Percentiles rank a stretch among this genome's conserved stretches.
phyloP scores from a whole-genome alignment of 2,797 vertebrate species.

The Lithobates sylvaticus region DNA sequence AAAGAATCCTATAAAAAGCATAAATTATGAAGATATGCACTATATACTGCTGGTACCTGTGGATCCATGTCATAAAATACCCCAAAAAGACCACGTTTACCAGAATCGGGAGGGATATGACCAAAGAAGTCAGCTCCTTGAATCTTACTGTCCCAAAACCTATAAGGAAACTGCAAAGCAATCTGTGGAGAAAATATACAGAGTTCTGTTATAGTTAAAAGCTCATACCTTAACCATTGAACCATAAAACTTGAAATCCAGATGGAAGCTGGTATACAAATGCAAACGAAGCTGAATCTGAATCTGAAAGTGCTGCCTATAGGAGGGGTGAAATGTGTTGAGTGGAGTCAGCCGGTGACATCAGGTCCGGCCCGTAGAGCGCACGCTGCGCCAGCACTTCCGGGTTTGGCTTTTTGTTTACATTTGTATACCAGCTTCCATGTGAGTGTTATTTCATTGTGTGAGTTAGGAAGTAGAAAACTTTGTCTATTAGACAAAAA shows the following conservation, averaged over 20 bases:
- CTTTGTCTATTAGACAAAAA: too few relatives aligned
- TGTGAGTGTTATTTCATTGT: too few relatives aligned
- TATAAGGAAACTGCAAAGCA: conserved; percentile 91
- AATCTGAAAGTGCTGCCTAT: too few relatives aligned
- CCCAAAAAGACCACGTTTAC: conserved; percentile 91
- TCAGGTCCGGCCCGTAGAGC: too few relatives aligned
- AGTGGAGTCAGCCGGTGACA: too few relatives aligned
- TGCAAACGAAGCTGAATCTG: too few relatives aligned
- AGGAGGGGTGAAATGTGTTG: too few relatives aligned
- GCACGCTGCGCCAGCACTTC: too few relatives aligned
- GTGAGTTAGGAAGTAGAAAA: too few relatives aligned
- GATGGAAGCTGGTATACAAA: too few relatives aligned
- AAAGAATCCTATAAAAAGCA: neutral
- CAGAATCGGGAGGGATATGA: conserved; percentile 85
- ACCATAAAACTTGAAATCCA: neutral
- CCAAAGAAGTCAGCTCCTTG: conserved; percentile 97
- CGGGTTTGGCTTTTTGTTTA: too few relatives aligned
- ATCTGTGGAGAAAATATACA: conserved; percentile 76
- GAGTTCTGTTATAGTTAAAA: neutral
- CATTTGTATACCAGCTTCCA: too few relatives aligned
- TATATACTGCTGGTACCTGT: conserved; percentile 77
- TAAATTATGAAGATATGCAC: neutral
- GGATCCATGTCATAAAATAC: conserved; percentile 97
- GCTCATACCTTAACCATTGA: neutral
- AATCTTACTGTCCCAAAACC: conserved; percentile 96